Evolutionary conservation across 53 echinoderm and acorn worm genomes (phyloP), one percentile per base, ranked within the genome.

Genomic region (Actinopyga echinites): DNA sequence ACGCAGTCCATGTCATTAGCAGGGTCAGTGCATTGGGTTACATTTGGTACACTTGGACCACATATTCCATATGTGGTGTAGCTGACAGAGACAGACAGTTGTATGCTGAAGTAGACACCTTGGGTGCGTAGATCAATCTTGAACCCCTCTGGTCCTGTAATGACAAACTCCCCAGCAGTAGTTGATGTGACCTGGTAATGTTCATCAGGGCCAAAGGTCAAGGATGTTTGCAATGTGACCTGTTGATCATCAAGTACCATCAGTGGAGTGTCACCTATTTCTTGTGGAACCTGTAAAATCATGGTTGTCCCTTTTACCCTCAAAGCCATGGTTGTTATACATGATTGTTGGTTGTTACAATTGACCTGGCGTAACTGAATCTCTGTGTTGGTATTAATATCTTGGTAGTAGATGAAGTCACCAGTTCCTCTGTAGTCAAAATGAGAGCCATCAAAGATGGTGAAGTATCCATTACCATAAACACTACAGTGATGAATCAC

Each of bases 361-460:
- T 86, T 88, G 30, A 87, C 64, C 24, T 95, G 95, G 30, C 90
- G 75, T 15, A 95, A 66, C 63, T 95, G 92, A 37, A 95, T 45
- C 28, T 82, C 83, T 58, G 74, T 24, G 15, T 79, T 54, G 2
- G 40, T 69, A 40, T 60, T 78, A 38, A 82, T 30, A 52, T 68
- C 68, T 33, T 68, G 20, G 4, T 88, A 95, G 22, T 88, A 83
- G 21, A 90, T 69, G 59, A 87, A 92, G 49, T 95, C 95, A 28
- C 90, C 92, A 28, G 64, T 80, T 37, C 80, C 90, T 25, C 86
- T 74, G 34, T 90, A 92, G 56, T 83, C 83, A 12, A 92, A 62
- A 83, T 87, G 85, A 20, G 95, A 89, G 5, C 90, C 90, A 84
- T 95, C 95, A 84, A 95, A 95, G 37, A 84, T 79, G 57, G 92